Evolutionary conservation across 2,113 vertebrate species (phyloP), one percentile per base, ranked within the genome.

Genomic region (Alouatta palliata): DNA sequence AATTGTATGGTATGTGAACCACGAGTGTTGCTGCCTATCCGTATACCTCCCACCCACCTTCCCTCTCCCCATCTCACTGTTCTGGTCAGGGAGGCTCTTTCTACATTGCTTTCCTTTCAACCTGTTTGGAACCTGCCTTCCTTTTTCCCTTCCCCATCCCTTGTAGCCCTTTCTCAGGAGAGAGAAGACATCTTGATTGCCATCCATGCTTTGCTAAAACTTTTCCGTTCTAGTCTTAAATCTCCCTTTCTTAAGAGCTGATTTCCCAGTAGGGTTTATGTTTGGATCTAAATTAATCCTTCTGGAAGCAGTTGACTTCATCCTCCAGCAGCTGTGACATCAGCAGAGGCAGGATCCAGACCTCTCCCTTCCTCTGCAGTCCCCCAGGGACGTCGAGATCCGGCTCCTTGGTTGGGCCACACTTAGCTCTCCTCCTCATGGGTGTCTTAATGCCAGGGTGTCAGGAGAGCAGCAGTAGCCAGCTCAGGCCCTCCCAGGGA

Each of bases 221-320:
- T 25, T 64, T 52, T n/a, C 79, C 11, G 3, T n/a, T 45, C 32
- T 32, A 20, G 54, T 35, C 68, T 87, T 30, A 45, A 13, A 37
- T 45, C 82, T 82, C 23, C 61, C 40, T 20, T 32, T 61, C 76
- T n/a, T 43, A 45, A 1, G 54, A 82, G 68, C 91, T 87, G 89
- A 11, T 23, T 79, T 90, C 92, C 80, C 75, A 49, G 58, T 40
- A 52, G 91, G 47, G 12, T 43, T 56, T 64, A 9, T 80, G 70
- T 73, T 71, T 68, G 90, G n/a, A 52, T 40, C 45, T 80, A 20
- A 84, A 40, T 89, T 30, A 87, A 54, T 68, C 52, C 77, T 70
- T 56, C 27, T 47, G 80, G 96, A 83, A 91, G 54, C 45, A 1
- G 32, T 12, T 91, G 93, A 77, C 83, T 82, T 73, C 81, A 52